These are phyloP conservation scores for Brachionus angularis DNA, from an alignment of 1,140 invertebrate genomes.

Conservation along the genomic window DNA sequence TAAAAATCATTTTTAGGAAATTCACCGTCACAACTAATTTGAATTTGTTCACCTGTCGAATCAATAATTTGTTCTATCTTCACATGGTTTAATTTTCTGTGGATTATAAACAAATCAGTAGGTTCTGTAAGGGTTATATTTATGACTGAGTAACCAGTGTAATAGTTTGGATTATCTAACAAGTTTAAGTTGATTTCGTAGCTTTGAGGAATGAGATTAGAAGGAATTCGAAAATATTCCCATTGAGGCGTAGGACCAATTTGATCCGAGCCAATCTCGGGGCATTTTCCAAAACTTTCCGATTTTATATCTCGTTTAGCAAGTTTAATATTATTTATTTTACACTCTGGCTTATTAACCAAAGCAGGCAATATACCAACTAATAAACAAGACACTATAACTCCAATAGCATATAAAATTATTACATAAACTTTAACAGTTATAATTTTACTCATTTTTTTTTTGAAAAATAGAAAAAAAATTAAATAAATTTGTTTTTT, in stretches of 20 bases:
- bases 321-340: neutral
- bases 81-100: neutral
- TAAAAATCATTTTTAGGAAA: conserved; percentile 14
- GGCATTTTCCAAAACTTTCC: conserved; percentile 8
- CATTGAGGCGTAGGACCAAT: conserved; percentile 3
- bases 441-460: neutral
- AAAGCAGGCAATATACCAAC: conserved; percentile 19
- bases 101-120: conserved; percentile 4
- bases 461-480: too few relatives aligned
- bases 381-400: neutral
- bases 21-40: conserved; percentile 28
- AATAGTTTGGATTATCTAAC: neutral
- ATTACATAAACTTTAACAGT: neutral
- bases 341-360: conserved; percentile 8
- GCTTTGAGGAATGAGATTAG: conserved; percentile 2
- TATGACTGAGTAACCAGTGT: neutral
- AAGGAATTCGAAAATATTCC: neutral
- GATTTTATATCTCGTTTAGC: neutral
- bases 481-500: too few relatives aligned
- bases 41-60: neutral
- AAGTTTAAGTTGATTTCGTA: conserved; percentile 8
- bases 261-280: neutral
- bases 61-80: neutral
- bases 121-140: neutral
- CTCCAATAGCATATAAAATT: neutral